These are phyloP conservation scores for Drosophila mauritiana DNA, from an alignment of 1,140 invertebrate genomes.

Conservation along the genomic window DNA sequence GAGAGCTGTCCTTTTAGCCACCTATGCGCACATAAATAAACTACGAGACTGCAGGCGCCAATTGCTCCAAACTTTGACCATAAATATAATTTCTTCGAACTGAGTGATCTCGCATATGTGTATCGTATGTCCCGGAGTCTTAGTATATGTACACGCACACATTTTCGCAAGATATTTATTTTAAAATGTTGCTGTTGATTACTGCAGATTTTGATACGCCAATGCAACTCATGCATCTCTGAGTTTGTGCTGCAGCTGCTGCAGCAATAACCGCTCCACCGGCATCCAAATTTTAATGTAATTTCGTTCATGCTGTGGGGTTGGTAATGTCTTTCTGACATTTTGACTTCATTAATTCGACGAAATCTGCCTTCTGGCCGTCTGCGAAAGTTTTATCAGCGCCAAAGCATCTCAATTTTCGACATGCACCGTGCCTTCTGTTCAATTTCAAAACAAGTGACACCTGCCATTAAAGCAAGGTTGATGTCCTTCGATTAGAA, in stretches of 20 bases:
- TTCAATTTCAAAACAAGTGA: constrained; percentile 1
- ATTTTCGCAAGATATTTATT: constrained; percentile 25
- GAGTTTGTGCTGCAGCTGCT: constrained; percentile 56
- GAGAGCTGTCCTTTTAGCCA: not conserved
- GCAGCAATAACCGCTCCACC: constrained; percentile 38
- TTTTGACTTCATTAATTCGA: constrained; percentile 53
- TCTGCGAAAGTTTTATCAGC: constrained; percentile 50
- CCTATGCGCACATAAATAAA: not conserved
- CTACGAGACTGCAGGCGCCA: constrained; percentile 3
- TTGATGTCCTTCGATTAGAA: not conserved
- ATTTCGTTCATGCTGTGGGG: constrained; percentile 20
- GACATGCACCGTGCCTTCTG: not conserved
- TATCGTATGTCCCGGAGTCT: constrained; percentile 27
- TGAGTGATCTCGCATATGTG: constrained; percentile 21
- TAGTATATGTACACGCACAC: constrained; percentile 14
- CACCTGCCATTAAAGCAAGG: not conserved
- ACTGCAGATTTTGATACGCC: constrained; percentile 60
- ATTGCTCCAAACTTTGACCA: constrained; percentile 20
- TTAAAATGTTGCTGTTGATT: constrained; percentile 44
- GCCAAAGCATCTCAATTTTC: constrained; percentile 36
- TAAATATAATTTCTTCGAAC: constrained; percentile 25
- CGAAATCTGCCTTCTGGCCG: constrained; percentile 33
- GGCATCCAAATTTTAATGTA: constrained; percentile 41
- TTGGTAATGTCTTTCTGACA: constrained; percentile 17
- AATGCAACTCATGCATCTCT: constrained; percentile 62